phyloP scores from a whole-genome alignment of 2,113 vertebrate species.

The Cettia cetti region DNA sequence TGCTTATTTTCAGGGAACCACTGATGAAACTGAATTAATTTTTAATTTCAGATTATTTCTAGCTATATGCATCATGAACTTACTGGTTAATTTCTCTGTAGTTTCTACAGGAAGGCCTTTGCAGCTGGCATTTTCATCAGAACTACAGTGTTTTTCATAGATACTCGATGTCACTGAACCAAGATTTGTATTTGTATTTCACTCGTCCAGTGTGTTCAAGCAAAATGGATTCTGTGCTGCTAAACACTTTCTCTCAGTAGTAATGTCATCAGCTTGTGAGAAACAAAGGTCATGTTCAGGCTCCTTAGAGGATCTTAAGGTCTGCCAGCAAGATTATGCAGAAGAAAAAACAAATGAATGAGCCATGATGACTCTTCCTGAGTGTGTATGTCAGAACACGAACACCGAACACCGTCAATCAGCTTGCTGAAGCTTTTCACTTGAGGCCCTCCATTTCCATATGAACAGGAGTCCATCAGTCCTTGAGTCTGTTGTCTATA shows the following conservation, averaged over 20 bases:
- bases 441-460: neutral
- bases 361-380: neutral
- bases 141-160: neutral
- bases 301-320: neutral
- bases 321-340: neutral
- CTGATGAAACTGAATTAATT: neutral
- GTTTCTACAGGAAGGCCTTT: neutral
- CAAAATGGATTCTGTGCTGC: neutral
- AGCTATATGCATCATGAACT: neutral
- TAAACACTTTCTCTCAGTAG: neutral
- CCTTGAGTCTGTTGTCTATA: neutral
- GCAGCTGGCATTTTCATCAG: neutral
- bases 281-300: neutral
- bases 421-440: neutral
- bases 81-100: neutral
- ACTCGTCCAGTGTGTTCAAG: neutral
- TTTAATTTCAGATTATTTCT: constrained; percentile 20
- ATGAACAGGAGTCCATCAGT: neutral
- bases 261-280: neutral
- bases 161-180: neutral
- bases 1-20: neutral
- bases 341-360: neutral
- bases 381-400: neutral
- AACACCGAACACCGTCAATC: neutral
- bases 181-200: neutral